Base-by-base conservation (phyloP, 2,888 invertebrate genomes). In the Leptogaster cylindrica region DNA sequence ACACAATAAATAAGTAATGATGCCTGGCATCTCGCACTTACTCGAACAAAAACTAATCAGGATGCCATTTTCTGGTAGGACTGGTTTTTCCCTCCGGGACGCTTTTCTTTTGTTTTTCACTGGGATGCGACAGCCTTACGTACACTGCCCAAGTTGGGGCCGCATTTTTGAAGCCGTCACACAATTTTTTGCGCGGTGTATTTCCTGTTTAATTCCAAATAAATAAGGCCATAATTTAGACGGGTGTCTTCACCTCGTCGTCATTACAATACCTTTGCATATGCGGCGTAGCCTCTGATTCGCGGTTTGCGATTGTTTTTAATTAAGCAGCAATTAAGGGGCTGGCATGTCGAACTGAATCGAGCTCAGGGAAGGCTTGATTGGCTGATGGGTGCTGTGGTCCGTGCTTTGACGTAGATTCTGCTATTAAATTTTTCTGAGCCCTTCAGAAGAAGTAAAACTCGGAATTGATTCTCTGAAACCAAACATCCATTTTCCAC, bases 21-120 rank as follows among this genome's bases (percentile, higher is more conserved):
- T 67, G 67, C 64, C 41, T 67, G 67, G 69, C 67, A 70, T 70
- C 70, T 70, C 70, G 70, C 70, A 70, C 70, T 65, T 70, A 31
- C 20, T 10, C 48, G 28, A 65, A 67, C 67, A 70, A 70, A 70
- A 70, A 70, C 65, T 66, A 65, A 70, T 70, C 65, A 65, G 70
- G 70, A 70, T 70, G 67, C 70, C 67, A 70, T 70, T 70, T 66
- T 67, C 65, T 67, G 61, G 65, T 65, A 44, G 61, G 65, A 65
- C 70, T 58, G 67, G 67, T 70, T 70, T 70, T 70, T 70, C 48
- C 61, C 16, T 27, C 33, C 18, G 28, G 7, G n/a, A 28, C 16
- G 27, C 41, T 44, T 61, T 61, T 61, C 61, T 61, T 41, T 61
- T 41, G 27, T 61, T 61, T 61, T 61, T 61, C 44, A 20, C 4